phyloP scores from a whole-genome alignment of 1,140 invertebrate species.

The Drosophila takahashii region DNA sequence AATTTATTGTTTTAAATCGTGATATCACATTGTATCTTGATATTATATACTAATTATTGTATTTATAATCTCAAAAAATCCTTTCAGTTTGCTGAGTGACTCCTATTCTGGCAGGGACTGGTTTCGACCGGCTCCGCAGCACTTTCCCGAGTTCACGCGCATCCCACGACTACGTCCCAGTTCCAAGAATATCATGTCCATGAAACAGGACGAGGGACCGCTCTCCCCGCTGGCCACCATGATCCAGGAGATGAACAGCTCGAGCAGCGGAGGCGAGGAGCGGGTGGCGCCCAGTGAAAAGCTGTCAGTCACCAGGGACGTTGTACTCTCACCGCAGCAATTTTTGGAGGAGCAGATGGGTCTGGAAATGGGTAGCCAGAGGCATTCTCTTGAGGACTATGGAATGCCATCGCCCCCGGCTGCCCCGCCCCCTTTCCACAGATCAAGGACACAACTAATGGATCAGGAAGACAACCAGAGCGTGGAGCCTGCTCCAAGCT shows the following conservation, averaged over 20 bases:
- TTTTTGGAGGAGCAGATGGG: constrained; percentile 67
- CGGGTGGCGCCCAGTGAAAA: constrained; percentile 30
- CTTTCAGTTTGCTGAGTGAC: constrained; percentile 44
- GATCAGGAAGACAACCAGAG: constrained; percentile 22
- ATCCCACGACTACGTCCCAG: constrained; percentile 79
- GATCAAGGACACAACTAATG: constrained; percentile 2
- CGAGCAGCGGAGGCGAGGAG: constrained; percentile 77
- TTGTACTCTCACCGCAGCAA: constrained; percentile 66
- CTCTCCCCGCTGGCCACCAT: constrained; percentile 77
- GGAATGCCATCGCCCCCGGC: constrained; percentile 49
- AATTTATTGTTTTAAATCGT: too few species aligned
- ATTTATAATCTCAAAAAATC: neutral
- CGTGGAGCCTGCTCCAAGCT: neutral
- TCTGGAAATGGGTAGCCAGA: constrained; percentile 28
- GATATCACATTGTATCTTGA: too few species aligned
- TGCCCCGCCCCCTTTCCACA: constrained; percentile 48
- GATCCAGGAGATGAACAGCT: constrained; percentile 81
- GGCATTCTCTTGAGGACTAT: constrained; percentile 40
- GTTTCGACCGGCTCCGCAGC: constrained; percentile 71
- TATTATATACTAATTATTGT: too few species aligned
- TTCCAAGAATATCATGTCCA: constrained; percentile 82
- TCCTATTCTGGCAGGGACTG: constrained; percentile 72
- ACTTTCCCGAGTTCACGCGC: constrained; percentile 79
- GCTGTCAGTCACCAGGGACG: constrained; percentile 35
- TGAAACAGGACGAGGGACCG: constrained; percentile 76